phyloP scores from a whole-genome alignment of 2,888 invertebrate genomes.

The Dicranocentrus wangi region DNA sequence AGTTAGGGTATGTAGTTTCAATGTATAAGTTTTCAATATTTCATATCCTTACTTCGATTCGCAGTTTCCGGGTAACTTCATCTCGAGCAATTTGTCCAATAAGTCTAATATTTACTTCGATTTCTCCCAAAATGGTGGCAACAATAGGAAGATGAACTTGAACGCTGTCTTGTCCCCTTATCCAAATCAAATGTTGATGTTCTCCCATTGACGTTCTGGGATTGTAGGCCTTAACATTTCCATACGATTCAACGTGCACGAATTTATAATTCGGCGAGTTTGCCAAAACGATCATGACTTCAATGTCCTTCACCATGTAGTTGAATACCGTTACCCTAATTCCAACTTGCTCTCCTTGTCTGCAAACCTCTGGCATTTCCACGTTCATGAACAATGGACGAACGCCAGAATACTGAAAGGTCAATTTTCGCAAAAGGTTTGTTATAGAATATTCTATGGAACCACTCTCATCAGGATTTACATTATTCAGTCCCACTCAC shows the following conservation, averaged over 20 bases:
- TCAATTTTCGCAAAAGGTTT: slow-evolving; percentile 2
- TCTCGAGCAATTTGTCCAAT: slow-evolving; percentile 84
- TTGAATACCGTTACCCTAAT: slow-evolving; percentile 94
- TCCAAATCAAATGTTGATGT: slow-evolving; percentile 94
- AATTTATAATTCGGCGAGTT: slow-evolving; percentile 91
- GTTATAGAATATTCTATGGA: too few relatives aligned
- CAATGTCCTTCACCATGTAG: slow-evolving; percentile 88
- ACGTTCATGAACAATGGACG: slow-evolving; percentile 96
- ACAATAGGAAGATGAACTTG: slow-evolving; percentile 94
- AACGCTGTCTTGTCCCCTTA: slow-evolving; percentile 80
- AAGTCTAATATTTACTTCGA: slow-evolving; percentile 84
- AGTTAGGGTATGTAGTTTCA: too few relatives aligned
- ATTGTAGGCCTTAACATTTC: slow-evolving; percentile 83
- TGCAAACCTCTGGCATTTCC: slow-evolving; percentile 88
- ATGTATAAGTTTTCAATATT: too few relatives aligned
- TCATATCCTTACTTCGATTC: slow-evolving; percentile 78
- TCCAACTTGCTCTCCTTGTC: slow-evolving; percentile 95
- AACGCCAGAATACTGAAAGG: slow-evolving; percentile 86
- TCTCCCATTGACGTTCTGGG: slow-evolving; percentile 93
- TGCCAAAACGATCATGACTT: slow-evolving; percentile 89
- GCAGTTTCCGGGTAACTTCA: slow-evolving; percentile 80
- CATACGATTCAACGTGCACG: slow-evolving; percentile 91
- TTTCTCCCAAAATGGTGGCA: slow-evolving; percentile 84
- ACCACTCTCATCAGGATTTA: background rate
- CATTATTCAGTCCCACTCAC: slow-evolving; percentile 75